phyloP scores from a whole-genome alignment of 1,140 invertebrate genomes.

The Aphelenchoides avenae region DNA sequence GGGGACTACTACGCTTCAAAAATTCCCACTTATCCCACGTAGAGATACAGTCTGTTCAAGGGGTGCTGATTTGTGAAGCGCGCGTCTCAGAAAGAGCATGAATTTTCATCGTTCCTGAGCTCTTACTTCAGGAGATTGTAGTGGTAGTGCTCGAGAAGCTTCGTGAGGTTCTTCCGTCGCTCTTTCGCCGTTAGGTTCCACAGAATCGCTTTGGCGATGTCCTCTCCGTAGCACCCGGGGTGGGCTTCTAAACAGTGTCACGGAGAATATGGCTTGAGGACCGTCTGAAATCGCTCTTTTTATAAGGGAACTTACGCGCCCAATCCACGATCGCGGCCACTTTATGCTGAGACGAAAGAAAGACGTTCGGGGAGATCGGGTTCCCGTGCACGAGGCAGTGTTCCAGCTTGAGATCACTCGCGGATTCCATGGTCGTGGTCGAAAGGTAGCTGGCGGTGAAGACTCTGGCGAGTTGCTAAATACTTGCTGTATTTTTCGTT shows the following conservation, averaged over 20 bases:
- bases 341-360: constrained; percentile 33
- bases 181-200: constrained; percentile 51
- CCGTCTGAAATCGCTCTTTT: background rate
- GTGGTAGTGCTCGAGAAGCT: constrained; percentile 43
- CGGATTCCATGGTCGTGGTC: constrained; percentile 11
- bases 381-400: constrained; percentile 49
- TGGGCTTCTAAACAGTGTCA: constrained; percentile 54
- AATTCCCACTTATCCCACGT: no score
- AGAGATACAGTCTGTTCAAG: no score
- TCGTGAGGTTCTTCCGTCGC: constrained; percentile 20
- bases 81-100: no score
- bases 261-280: no score
- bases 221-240: constrained; percentile 53
- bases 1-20: no score
- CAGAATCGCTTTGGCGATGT: constrained; percentile 54
- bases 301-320: constrained; percentile 39
- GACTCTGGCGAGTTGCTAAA: constrained; percentile 40
- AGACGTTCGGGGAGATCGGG: constrained; percentile 48
- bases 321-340: constrained; percentile 48
- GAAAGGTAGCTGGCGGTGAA: constrained; percentile 34
- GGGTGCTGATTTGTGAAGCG: no score
- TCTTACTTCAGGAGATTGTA: constrained; percentile 41
- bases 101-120: no score
- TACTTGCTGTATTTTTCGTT: no score
- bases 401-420: constrained; percentile 9